phyloP scores from a whole-genome alignment of 2,797 vertebrate genomes.

The Silurus aristotelis region DNA sequence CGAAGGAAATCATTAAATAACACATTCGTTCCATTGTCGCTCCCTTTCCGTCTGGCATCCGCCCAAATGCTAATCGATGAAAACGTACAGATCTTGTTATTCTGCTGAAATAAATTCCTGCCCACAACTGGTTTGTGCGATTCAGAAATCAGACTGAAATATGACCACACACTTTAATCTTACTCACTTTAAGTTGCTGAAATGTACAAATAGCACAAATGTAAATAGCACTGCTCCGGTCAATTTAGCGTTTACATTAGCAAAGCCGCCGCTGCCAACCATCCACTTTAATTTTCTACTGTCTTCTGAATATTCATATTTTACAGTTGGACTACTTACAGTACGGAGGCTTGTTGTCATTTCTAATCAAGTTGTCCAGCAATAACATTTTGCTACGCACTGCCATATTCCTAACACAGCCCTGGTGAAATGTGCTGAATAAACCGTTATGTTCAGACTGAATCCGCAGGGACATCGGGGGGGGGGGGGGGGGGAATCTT shows the following conservation, averaged over 20 bases:
- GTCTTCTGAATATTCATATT: background rate
- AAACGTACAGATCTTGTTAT: background rate
- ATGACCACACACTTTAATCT: background rate
- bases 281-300: background rate
- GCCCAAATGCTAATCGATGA: background rate
- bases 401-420: background rate
- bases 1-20: background rate
- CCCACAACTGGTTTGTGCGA: background rate
- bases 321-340: background rate
- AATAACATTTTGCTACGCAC: background rate
- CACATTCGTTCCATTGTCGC: background rate
- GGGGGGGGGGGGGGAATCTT: background rate
- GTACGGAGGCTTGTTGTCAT: background rate
- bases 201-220: background rate
- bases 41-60: background rate
- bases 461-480: background rate
- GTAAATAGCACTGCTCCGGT: background rate
- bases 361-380: slow-evolving; percentile 2
- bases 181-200: background rate
- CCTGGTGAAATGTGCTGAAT: background rate
- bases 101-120: background rate
- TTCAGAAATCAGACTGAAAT: background rate
- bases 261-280: background rate
- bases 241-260: background rate
- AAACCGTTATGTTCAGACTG: slow-evolving; percentile 7